Evolutionary conservation across 53 echinoderm and acorn worm species (phyloP).

Genomic region (Stichopus horrens): DNA sequence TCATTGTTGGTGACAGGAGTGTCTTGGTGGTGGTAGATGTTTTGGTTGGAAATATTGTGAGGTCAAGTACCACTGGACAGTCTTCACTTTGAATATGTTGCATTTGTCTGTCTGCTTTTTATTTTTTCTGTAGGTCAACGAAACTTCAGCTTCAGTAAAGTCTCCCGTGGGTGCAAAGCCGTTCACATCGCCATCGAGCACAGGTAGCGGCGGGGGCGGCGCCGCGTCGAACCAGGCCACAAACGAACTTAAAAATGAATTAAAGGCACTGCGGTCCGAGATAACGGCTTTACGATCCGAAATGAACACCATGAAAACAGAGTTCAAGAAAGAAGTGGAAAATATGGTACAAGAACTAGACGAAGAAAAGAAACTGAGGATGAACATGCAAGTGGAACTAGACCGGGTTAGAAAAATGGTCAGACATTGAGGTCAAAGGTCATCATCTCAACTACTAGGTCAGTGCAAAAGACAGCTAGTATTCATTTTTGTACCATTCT

Average conservation of each 20-base stretch:
- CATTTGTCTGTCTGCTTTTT: background rate
- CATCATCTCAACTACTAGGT: conserved; percentile 15
- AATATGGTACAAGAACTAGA: conserved; percentile 90
- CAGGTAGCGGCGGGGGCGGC: background rate
- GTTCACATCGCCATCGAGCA: background rate
- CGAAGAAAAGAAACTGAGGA: conserved; percentile 87
- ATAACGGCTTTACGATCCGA: background rate
- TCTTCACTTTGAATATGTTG: too few species aligned
- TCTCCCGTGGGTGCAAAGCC: background rate
- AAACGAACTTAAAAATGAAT: conserved; percentile 51
- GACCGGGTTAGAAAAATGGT: conserved; percentile 82
- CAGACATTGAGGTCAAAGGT: conserved; percentile 50
- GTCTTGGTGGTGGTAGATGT: too few species aligned
- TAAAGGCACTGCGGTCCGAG: conserved; percentile 51
- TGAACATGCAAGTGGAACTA: conserved; percentile 94
- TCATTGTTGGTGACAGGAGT: too few species aligned
- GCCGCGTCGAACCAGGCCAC: background rate
- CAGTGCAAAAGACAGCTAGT: conserved; percentile 35
- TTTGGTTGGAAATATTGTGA: too few species aligned
- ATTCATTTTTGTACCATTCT: conserved; percentile 38
- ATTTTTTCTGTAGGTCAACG: background rate
- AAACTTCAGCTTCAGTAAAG: background rate
- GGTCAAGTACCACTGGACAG: too few species aligned
- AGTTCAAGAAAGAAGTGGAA: conserved; percentile 86
- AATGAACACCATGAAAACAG: conserved; percentile 50